A percentile compares a stretch with the other conserved stretches of the same genome.
Evolutionary conservation across 2,888 invertebrate genomes (phyloP).

Genomic region (Drosophila koepferae): DNA sequence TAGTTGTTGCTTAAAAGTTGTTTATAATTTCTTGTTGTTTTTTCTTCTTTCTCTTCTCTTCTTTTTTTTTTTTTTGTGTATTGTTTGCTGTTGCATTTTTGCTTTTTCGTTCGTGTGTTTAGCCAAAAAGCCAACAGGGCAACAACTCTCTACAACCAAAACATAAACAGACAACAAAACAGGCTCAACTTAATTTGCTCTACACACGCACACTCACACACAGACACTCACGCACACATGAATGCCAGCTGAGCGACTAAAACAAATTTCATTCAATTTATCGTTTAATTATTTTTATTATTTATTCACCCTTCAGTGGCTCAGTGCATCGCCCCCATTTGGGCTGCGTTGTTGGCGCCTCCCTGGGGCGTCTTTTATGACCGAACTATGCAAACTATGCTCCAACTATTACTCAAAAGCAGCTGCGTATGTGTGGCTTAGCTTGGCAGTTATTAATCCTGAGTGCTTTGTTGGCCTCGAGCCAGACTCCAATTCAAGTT

Average conservation of each 20-base stretch:
- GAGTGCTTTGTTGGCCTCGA: constrained; percentile 33
- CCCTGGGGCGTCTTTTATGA: constrained; percentile 27
- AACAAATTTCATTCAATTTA: constrained; percentile 79
- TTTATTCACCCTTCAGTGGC: constrained; percentile 63
- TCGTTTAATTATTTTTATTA: constrained; percentile 79
- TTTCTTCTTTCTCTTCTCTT: constrained; percentile 12
- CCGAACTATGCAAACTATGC: constrained; percentile 52
- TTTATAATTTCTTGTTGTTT: constrained; percentile 55
- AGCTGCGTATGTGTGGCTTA: constrained; percentile 14
- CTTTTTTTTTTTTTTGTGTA: constrained; percentile 3
- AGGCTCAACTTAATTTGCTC: constrained; percentile 32
- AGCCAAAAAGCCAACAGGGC: constrained; percentile 29
- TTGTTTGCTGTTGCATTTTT: constrained; percentile 40
- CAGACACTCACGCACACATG: constrained; percentile 9
- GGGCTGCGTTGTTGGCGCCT: not conserved
- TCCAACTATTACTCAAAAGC: constrained; percentile 37
- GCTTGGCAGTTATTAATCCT: constrained; percentile 20
- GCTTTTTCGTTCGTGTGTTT: constrained; percentile 45
- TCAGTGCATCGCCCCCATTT: constrained; percentile 22
- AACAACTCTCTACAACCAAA: constrained; percentile 23
- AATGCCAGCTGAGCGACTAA: constrained; percentile 48
- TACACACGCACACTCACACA: constrained; percentile 4
- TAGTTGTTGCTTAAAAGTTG: constrained; percentile 40
- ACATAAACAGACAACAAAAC: constrained; percentile 35
- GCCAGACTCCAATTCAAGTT: constrained; percentile 16